phyloP scores from a whole-genome alignment of 2,888 invertebrate genomes.

The Ernsta delagoae region DNA sequence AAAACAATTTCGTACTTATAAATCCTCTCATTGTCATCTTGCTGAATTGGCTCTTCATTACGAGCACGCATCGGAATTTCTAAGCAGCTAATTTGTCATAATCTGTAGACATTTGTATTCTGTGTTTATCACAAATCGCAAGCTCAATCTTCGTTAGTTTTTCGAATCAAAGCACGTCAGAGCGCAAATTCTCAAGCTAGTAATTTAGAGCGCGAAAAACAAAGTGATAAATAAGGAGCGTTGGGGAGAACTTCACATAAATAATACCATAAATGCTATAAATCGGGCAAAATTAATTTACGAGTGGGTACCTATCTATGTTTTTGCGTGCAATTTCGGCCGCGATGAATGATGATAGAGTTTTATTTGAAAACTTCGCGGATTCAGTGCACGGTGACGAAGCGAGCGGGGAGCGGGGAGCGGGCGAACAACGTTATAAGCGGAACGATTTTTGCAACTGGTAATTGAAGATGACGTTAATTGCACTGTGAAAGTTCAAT shows the following conservation, averaged over 20 bases:
- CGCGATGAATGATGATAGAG: conserved; percentile 43
- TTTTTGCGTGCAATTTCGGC: conserved; percentile 39
- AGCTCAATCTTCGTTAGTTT: neutral
- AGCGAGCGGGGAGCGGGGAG: conserved; percentile 18
- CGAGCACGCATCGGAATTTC: no score
- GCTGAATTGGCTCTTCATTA: no score
- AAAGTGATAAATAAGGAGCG: conserved; percentile 33
- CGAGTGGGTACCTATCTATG: conserved; percentile 39
- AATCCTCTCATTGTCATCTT: no score
- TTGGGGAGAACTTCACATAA: conserved; percentile 29
- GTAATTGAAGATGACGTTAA: no score
- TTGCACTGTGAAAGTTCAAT: no score
- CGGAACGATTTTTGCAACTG: neutral
- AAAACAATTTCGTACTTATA: no score
- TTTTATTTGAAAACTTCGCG: conserved; percentile 42
- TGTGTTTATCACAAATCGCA: neutral
- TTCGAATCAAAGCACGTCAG: neutral
- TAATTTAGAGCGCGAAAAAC: conserved; percentile 24
- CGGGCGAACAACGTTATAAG: neutral
- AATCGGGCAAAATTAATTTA: conserved; percentile 44
- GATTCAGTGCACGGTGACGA: neutral
- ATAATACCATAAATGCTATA: conserved; percentile 36
- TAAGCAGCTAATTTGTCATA: neutral
- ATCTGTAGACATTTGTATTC: neutral
- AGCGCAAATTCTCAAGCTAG: neutral